Evolutionary conservation across 1,140 invertebrate genomes (phyloP), one percentile per base, ranked within the genome.

Genomic region (Drosophila tani): DNA sequence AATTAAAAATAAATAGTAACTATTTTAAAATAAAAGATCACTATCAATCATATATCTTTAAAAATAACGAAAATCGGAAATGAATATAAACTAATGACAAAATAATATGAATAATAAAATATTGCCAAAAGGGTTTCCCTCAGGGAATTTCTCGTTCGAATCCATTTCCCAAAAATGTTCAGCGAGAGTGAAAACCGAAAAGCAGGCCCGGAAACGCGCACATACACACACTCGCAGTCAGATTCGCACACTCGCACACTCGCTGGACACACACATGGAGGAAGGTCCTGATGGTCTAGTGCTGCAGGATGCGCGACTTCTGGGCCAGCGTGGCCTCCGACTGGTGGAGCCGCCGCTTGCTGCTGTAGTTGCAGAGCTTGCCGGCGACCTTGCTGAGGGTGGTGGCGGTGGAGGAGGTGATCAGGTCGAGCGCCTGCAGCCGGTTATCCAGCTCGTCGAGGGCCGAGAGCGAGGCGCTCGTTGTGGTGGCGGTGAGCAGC

Each of bases 321-420:
- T 87, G 79, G 63, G 84, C 84, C 50, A 87, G 59, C 43, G 85
- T 75, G 53, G 84, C 80, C 69, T 87, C 84, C 43, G 81, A 69
- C 51, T 81, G 84, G 24, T 87, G 81, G 15, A 87, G 78, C 21
- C 79, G 73, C 6, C 84, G 81, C 49, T 87, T 87, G 85, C 81
- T 87, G 70, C 84, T 87, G 66, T 88, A 87, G 24, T 87, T 87
- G 84, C 84, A 87, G 7, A 87, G 51, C 65, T 87, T 87, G 49
- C 68, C 81, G 43, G 84, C 80, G 43, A 87, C 63, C 62, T 87
- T 87, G 73, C 84, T 87, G 14, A 87, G 59, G 43, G 84, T 88
- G 64, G 86, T 87, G 76, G 84, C 78, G 69, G 75, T 79, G 29
- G 82, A 86, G 55, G 84, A 88, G 68, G 84, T 81, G 73, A 88